Evolutionary conservation across 2,113 vertebrate species (phyloP).

Genomic region (Grantiella picta): DNA sequence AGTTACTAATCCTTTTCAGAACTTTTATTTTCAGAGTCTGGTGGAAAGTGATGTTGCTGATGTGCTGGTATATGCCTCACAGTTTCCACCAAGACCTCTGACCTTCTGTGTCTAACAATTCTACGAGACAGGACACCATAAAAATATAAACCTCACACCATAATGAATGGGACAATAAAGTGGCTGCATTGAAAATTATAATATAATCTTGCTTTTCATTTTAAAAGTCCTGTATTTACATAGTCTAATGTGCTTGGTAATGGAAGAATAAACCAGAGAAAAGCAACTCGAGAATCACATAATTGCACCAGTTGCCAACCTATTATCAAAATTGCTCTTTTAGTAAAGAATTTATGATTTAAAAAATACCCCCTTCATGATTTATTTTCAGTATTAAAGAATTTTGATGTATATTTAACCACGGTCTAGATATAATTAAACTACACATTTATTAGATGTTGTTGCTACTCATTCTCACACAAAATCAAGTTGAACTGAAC

Average conservation of each 20-base stretch:
- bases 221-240: background rate
- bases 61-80: background rate
- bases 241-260: background rate
- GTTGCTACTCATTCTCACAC: background rate
- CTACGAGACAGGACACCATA: background rate
- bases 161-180: background rate
- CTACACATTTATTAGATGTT: background rate
- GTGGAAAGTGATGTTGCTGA: background rate
- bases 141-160: background rate
- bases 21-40: background rate
- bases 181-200: background rate
- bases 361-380: fast-evolving
- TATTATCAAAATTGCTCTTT: background rate
- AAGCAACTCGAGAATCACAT: background rate
- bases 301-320: background rate
- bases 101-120: background rate
- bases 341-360: background rate
- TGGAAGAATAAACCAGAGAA: background rate
- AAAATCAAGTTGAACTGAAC: background rate
- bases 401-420: background rate
- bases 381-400: background rate
- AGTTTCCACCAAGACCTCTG: background rate
- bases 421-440: background rate
- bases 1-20: background rate
- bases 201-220: background rate